Conservation (phyloP, 2,113 vertebrate genomes). For the Megaceryle torquata region DNA sequence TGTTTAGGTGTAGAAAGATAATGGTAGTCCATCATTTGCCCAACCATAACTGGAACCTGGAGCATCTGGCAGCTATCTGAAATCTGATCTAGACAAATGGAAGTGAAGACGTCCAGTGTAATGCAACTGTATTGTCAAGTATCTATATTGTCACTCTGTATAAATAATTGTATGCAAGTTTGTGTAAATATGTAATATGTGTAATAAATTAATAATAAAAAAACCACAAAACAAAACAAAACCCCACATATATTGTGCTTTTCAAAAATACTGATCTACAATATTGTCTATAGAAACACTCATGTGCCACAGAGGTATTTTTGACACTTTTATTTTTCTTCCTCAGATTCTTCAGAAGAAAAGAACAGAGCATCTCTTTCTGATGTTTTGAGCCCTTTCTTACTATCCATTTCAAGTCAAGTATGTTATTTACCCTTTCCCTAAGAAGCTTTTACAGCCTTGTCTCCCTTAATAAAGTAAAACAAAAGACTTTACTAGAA, state of each 20-base stretch:
- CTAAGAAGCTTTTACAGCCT: background rate
- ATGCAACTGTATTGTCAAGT: background rate
- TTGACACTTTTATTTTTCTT: background rate
- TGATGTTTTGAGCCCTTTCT: background rate
- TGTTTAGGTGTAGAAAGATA: background rate
- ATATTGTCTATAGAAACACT: background rate
- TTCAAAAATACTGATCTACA: background rate
- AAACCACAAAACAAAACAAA: too few relatives aligned
- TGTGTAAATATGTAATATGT: background rate
- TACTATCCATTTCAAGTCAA: background rate
- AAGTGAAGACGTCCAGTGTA: background rate
- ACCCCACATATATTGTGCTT: background rate
- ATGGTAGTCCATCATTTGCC: background rate
- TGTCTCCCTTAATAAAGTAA: background rate
- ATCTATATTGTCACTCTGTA: background rate
- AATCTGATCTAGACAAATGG: background rate
- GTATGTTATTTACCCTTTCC: background rate
- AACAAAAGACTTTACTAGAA: background rate
- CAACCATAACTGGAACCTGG: background rate
- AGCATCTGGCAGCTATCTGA: background rate
- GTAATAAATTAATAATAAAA: accelerated
- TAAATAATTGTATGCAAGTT: background rate
- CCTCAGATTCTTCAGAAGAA: background rate
- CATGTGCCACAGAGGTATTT: background rate
- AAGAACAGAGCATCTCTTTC: background rate